phyloP scores from a whole-genome alignment of 2,113 vertebrate species.

The Podocnemis expansa region DNA sequence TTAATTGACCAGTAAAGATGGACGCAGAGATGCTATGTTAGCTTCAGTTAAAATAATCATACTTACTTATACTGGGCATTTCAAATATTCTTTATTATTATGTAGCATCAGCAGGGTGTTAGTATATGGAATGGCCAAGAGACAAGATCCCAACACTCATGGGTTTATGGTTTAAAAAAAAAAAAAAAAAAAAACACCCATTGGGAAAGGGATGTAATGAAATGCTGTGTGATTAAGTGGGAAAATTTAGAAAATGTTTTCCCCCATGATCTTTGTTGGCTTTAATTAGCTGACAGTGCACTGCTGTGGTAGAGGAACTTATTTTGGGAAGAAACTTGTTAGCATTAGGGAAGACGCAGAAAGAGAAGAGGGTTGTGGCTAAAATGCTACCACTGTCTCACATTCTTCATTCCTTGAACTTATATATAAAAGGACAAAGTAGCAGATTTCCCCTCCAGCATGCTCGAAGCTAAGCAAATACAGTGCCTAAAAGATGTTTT shows the following conservation, averaged over 20 bases:
- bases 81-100: not conserved
- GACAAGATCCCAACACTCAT: not conserved
- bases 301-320: not conserved
- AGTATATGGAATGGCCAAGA: not conserved
- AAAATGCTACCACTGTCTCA: not conserved
- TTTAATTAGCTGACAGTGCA: not conserved
- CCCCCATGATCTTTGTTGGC: not conserved
- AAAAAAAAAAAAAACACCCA: not conserved
- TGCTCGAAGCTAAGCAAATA: not conserved
- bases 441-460: not conserved
- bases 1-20: not conserved
- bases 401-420: fast-evolving
- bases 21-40: not conserved
- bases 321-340: fast-evolving
- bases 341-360: not conserved
- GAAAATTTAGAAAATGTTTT: not conserved
- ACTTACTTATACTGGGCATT: not conserved
- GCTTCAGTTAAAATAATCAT: not conserved
- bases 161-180: not conserved
- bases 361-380: not conserved
- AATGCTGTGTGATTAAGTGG: not conserved
- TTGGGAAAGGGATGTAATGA: not conserved
- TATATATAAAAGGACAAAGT: not conserved
- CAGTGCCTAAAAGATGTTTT: not conserved
- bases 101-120: not conserved